phyloP scores from a whole-genome alignment of 2,113 vertebrate species.

The Oryzias woworae region DNA sequence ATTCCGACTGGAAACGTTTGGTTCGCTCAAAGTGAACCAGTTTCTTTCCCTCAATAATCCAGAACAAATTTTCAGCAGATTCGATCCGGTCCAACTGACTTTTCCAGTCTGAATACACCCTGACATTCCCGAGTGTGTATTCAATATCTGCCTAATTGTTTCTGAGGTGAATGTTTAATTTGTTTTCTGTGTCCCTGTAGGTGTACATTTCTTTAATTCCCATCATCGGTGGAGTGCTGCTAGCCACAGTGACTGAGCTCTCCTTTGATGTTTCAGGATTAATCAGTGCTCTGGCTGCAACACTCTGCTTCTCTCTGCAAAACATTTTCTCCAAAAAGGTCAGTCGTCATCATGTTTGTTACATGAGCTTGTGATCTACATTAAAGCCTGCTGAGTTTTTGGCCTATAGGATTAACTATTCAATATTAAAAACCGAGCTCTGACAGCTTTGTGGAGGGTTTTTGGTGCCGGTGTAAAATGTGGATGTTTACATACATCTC shows the following conservation, averaged over 20 bases:
- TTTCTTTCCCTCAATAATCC: no score
- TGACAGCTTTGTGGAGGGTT: no score
- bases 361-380: background rate
- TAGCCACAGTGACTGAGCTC: constrained; percentile 92
- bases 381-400: background rate
- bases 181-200: constrained; percentile 58
- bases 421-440: no score
- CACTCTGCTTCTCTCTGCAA: constrained; percentile 96
- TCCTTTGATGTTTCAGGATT: constrained; percentile 94
- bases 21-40: no score
- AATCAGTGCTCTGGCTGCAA: constrained; percentile 93
- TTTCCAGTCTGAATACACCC: no score
- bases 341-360: background rate
- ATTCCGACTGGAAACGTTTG: no score
- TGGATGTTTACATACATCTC: no score
- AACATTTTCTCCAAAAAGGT: constrained; percentile 99
- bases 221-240: constrained; percentile 93
- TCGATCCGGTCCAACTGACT: no score
- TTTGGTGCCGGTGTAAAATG: no score
- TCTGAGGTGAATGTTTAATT: background rate
- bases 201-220: constrained; percentile 95
- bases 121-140: no score
- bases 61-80: no score
- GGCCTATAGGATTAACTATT: background rate
- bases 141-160: background rate